phyloP scores from a whole-genome alignment of 1,140 invertebrate species.

The Bombyx mori region DNA sequence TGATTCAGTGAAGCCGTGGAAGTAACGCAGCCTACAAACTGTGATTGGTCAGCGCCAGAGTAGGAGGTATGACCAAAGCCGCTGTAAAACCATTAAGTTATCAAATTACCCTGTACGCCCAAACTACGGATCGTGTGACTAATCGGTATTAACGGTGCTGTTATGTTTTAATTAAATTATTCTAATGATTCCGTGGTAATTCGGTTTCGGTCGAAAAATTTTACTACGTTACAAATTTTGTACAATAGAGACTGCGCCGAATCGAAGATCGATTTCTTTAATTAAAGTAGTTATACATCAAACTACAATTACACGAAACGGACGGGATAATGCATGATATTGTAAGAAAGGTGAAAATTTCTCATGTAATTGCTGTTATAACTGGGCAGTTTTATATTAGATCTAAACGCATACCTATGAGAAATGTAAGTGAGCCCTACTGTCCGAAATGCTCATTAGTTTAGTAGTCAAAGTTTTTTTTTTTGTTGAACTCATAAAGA shows the following conservation, averaged over 20 bases:
- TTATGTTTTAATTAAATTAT: conserved; percentile 67
- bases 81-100: conserved; percentile 51
- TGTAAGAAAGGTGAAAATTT: no score
- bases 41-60: conserved; percentile 47
- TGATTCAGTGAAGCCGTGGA: conserved; percentile 50
- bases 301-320: no score
- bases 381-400: no score
- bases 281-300: conserved; percentile 31
- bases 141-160: conserved; percentile 60
- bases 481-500: conserved; percentile 36
- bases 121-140: conserved; percentile 58
- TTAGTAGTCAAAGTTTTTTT: background rate
- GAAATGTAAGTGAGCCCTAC: no score
- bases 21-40: conserved; percentile 25
- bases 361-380: no score
- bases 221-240: conserved; percentile 59
- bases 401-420: no score
- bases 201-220: conserved; percentile 44
- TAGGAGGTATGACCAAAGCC: conserved; percentile 49
- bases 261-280: conserved; percentile 46
- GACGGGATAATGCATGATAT: no score
- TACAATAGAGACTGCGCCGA: conserved; percentile 51
- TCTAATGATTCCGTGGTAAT: conserved; percentile 50
- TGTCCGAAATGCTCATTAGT: no score
- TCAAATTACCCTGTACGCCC: conserved; percentile 60